Conservation (phyloP, 2,888 invertebrate species). For the Pollenia angustigena region DNA sequence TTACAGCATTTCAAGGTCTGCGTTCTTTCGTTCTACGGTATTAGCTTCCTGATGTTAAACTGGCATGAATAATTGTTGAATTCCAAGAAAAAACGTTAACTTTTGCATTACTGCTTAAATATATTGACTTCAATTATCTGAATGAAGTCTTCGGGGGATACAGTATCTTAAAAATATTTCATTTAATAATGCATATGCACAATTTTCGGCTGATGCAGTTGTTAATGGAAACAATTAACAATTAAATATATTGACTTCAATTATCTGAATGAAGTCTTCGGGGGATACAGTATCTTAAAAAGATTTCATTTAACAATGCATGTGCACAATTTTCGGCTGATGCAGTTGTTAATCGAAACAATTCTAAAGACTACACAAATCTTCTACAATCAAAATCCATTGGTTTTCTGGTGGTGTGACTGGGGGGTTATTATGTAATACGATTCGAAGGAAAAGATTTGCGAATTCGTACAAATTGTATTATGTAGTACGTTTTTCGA, state of each 20-base stretch:
- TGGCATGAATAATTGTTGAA: slow-evolving; percentile 75
- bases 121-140: slow-evolving; percentile 28
- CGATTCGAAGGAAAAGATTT: slow-evolving; percentile 46
- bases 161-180: slow-evolving; percentile 40
- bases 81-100: slow-evolving; percentile 57
- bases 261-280: too few species aligned
- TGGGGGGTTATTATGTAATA: too few species aligned
- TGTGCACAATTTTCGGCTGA: too few species aligned
- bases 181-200: slow-evolving; percentile 35
- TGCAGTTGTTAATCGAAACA: too few species aligned
- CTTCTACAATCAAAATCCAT: slow-evolving; percentile 72
- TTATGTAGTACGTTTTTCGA: too few species aligned
- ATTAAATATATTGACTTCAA: too few species aligned
- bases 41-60: slow-evolving; percentile 80
- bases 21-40: slow-evolving; percentile 76
- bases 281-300: too few species aligned
- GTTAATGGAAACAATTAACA: slow-evolving; percentile 31
- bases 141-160: slow-evolving; percentile 19
- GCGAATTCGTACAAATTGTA: slow-evolving; percentile 17
- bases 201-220: slow-evolving; percentile 34
- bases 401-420: slow-evolving; percentile 19
- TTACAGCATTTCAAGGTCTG: slow-evolving; percentile 38
- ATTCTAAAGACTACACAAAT: slow-evolving; percentile 73
- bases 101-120: slow-evolving; percentile 78
- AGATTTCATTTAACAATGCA: too few species aligned